A percentile compares a stretch with the other conserved stretches of the same genome.
Conservation (phyloP, 2,797 vertebrate species). For the Lophius americanus region DNA sequence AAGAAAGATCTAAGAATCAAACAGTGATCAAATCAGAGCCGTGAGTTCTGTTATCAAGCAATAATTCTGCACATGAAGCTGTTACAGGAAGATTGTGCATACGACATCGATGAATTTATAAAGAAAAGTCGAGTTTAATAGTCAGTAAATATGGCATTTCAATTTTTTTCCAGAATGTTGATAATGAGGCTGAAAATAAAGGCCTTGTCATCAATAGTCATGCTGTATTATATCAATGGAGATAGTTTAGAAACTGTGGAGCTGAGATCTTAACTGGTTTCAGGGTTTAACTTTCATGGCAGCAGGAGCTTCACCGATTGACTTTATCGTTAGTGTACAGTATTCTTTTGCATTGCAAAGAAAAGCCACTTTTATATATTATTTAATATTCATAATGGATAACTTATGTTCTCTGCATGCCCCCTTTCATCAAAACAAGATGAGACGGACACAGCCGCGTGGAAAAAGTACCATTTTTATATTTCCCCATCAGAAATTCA, state of each 20-base stretch:
- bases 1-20: too few species aligned
- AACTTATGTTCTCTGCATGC: conserved; percentile 52
- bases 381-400: conserved; percentile 55
- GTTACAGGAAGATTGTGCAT: too few species aligned
- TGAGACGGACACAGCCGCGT: conserved; percentile 26
- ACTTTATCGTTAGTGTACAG: conserved; percentile 11
- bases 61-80: conserved; percentile 19
- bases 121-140: neutral
- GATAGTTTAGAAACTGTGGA: too few species aligned
- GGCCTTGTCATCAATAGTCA: neutral
- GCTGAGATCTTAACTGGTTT: neutral
- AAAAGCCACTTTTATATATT: conserved; percentile 35
- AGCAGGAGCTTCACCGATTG: neutral
- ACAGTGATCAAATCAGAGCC: conserved; percentile 1
- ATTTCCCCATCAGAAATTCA: conserved; percentile 66
- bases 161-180: conserved; percentile 4
- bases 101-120: too few species aligned
- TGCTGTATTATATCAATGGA: neutral
- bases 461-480: conserved; percentile 28
- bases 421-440: conserved; percentile 28
- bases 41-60: conserved; percentile 19
- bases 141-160: conserved; percentile 6
- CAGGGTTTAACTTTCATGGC: neutral
- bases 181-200: conserved; percentile 1
- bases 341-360: conserved; percentile 19